phyloP scores from a whole-genome alignment of 37 sponge, comb jelly and placozoan genomes.

The Diacarnus erythraeanus region DNA sequence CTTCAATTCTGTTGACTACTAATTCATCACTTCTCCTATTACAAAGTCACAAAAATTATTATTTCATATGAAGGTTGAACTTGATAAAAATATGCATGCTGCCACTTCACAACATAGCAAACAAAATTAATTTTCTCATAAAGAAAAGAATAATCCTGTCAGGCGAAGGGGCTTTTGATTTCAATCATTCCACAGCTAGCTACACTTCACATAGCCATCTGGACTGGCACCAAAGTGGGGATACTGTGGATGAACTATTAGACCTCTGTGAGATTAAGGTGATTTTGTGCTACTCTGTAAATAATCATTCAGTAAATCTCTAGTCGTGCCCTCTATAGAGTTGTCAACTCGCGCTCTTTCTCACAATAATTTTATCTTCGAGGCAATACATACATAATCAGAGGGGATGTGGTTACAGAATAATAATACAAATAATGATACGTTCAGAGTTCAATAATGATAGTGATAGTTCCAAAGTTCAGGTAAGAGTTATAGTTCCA shows the following conservation, averaged over 20 bases:
- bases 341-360: too few relatives aligned
- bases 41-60: background rate
- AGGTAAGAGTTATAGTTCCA: too few relatives aligned
- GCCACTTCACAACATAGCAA: background rate
- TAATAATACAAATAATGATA: too few relatives aligned
- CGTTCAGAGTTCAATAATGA: too few relatives aligned
- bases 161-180: conserved; percentile 35
- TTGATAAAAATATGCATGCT: background rate
- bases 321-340: too few relatives aligned
- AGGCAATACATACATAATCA: too few relatives aligned
- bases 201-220: conserved; percentile 33
- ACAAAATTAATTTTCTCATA: background rate
- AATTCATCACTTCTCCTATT: background rate
- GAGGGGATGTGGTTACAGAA: too few relatives aligned
- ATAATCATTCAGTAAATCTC: too few relatives aligned
- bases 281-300: too few relatives aligned
- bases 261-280: conserved; percentile 30
- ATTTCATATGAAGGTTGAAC: background rate
- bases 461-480: too few relatives aligned
- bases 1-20: background rate
- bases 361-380: too few relatives aligned
- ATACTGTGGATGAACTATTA: conserved; percentile 37
- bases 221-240: conserved; percentile 40
- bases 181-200: conserved; percentile 34
- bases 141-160: background rate